These are phyloP conservation scores for Anser cygnoides DNA, from an alignment of 2,113 vertebrate species.

Conservation along the genomic window DNA sequence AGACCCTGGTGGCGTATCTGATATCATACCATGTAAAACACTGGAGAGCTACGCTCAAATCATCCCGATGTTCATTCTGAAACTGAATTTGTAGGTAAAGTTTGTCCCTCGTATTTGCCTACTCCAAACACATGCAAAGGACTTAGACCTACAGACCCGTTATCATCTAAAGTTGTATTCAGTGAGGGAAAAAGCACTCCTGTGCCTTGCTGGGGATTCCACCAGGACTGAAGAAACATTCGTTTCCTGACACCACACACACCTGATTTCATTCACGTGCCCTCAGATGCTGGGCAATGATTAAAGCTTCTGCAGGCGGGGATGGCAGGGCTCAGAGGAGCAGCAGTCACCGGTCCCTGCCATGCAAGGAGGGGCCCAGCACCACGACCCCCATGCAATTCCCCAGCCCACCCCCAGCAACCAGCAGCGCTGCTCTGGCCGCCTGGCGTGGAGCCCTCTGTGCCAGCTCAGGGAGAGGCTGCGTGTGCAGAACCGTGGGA, in stretches of 20 bases:
- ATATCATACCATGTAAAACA: not conserved
- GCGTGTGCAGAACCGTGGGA: rapidly evolving
- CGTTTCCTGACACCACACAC: not conserved
- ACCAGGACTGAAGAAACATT: not conserved
- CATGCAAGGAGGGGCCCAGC: not conserved
- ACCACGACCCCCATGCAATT: not conserved
- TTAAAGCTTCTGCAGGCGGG: not conserved
- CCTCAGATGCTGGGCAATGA: not conserved
- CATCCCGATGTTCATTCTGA: not conserved
- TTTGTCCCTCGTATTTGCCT: not conserved
- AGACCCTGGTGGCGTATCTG: not conserved
- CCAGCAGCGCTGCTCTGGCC: not conserved
- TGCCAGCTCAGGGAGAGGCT: not conserved
- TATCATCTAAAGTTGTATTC: not conserved
- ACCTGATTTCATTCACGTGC: not conserved
- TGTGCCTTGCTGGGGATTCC: not conserved
- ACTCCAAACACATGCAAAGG: not conserved
- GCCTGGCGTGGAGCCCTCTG: not conserved
- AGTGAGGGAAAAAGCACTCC: not conserved
- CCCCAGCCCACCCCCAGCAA: rapidly evolving
- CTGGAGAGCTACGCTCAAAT: not conserved
- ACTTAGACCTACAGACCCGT: not conserved
- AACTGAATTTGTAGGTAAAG: not conserved
- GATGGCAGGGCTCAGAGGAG: not conserved
- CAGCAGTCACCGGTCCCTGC: not conserved